Base-by-base conservation (phyloP, 2,113 vertebrate genomes). In the Chloebia gouldiae region DNA sequence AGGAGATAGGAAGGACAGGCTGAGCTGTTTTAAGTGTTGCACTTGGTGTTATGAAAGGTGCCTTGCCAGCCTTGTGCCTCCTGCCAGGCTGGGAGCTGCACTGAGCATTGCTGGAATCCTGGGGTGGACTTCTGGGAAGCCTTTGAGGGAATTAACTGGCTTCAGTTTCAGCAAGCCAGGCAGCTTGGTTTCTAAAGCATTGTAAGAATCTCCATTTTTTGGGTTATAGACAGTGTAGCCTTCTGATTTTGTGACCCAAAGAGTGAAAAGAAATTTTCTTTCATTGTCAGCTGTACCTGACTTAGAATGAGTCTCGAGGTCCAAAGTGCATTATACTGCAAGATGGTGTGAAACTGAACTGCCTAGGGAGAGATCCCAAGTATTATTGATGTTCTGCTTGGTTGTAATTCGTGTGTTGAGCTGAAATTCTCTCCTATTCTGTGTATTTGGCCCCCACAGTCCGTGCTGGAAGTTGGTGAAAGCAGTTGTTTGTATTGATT, bases 281-380 rank as follows among this genome's bases (percentile, higher is more conserved):
- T 71, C 10, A 0, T 21, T 76, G 18, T 30, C 30, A 14, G 49
- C 60, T 76, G 0, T 27, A 8, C 22, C 17, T 61, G 77, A 8
- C 17, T 39, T n/a, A 2, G 24, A 37, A 4, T 40, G 37, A 39
- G 15, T 15, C 2, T 25, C 13, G 53, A 35, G 25, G 15, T 51
- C n/a, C 47, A 27, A 30, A 37, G 6, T 30, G 28, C 10, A 1
- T 19, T 8, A 1, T 0, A 0, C 15, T 78, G 21, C 10, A 2
- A 13, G 49, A 4, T 17, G 16, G 8, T 11, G 27, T 44, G 51
- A 19, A 40, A 11, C 39, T 3, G 49, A 15, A 63, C 27, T 81
- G 59, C 16, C 33, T 37, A 4, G 25, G 15, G 39, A 11, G 11
- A 45, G 24, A 5, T 35, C 51, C 47, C 11, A 0, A 9, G 12